Base-by-base conservation (phyloP, 1,140 invertebrate genomes). In the Leptinotarsa defecta region DNA sequence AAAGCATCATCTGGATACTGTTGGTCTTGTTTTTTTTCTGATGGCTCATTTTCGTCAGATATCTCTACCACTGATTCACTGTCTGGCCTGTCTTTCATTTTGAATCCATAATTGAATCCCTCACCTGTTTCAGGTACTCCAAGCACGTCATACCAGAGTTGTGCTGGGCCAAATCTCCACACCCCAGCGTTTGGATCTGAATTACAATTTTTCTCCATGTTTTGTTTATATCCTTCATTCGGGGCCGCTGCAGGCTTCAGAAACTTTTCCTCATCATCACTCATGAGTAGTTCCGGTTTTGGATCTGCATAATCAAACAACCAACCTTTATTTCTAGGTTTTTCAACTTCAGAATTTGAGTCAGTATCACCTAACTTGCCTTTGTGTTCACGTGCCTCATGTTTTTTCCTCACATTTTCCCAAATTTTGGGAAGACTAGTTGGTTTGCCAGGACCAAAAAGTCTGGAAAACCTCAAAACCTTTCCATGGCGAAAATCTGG, bases 81-180 rank as follows among this genome's bases (percentile, higher is more conserved):
- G 13, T 80, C 73, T 20, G 64, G 48, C 22, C 64, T 65, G 20
- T 80, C 73, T 27, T 69, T 65, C 22, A 77, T 5, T 86, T 96
- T 97, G 84, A 99, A 98, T 15, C 97, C 97, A 87, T 99, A 99
- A 86, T 98, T 95, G 85, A 99, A 99, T 20, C 93, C 93, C 63
- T 97, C 95, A 1, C 95, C 96, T 57, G 93, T 95, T 84, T 97
- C 94, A 11, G 96, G 93, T 17, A 99, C 95, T 81, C 94, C 94
- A 20, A 98, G 86, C 93, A 96, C 96, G 82, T 99, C 97, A 83
- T 98, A 98, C 98, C 98, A 99, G 61, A 98, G 91, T 86, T 98
- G 95, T 0, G 98, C 97, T 0, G 98, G 98, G 0, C 98, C 98
- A 86, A 95, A 98, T 20, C 98, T 90, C 98, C 98, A 99, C 80